Evolutionary conservation across 2,888 invertebrate genomes (phyloP).

Genomic region (Odontothrips loti): DNA sequence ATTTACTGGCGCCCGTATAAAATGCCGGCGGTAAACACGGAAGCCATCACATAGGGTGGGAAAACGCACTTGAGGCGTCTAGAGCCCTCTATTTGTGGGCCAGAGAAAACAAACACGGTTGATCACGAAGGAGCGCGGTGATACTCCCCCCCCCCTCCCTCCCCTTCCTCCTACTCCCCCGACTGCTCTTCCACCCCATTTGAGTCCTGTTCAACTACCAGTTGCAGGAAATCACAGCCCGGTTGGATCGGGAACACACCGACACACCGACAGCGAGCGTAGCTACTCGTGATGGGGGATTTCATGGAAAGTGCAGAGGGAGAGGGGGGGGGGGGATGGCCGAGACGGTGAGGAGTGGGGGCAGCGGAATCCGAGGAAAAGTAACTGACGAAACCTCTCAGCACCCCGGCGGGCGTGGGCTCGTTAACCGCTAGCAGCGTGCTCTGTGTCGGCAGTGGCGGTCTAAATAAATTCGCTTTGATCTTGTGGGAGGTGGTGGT

Average conservation of each 20-base stretch:
- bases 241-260: not conserved
- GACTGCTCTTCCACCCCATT: too few relatives aligned
- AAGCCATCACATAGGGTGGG: conserved; percentile 10
- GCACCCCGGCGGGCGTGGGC: not conserved
- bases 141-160: not conserved
- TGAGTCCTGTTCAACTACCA: not conserved
- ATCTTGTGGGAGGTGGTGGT: not conserved
- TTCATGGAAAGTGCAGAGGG: not conserved
- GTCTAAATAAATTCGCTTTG: conserved; percentile 18
- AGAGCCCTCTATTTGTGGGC: conserved; percentile 16
- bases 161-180: not conserved
- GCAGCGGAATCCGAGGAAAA: not conserved
- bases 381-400: conserved; percentile 14
- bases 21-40: conserved; percentile 15
- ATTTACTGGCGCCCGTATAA: conserved; percentile 14
- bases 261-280: not conserved
- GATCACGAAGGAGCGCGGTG: not conserved
- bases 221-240: not conserved
- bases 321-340: not conserved
- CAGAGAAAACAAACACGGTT: conserved; percentile 19
- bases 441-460: not conserved
- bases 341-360: not conserved
- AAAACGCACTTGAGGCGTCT: conserved; percentile 11
- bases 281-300: not conserved
- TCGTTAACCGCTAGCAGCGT: not conserved